These are phyloP conservation scores for Microctenopoma stevenorrisi DNA, from an alignment of 2,797 vertebrate species.

Conservation along the genomic window DNA sequence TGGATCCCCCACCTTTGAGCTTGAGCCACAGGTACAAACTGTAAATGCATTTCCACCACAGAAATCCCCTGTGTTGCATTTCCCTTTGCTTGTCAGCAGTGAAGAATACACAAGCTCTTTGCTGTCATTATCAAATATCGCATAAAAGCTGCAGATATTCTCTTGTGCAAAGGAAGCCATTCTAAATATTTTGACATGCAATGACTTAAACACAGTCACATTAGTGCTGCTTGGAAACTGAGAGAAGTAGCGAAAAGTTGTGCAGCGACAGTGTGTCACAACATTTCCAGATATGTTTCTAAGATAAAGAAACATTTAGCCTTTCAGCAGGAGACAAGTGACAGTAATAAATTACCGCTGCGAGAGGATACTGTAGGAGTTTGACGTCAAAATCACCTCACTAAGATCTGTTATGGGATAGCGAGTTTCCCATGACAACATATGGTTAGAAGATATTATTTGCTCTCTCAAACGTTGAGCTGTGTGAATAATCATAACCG, in stretches of 20 bases:
- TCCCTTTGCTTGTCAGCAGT: conserved; percentile 51
- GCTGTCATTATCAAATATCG: conserved; percentile 70
- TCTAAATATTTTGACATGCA: conserved; percentile 65
- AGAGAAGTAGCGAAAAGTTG: conserved; percentile 45
- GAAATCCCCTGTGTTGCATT: conserved; percentile 58
- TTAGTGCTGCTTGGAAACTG: conserved; percentile 59
- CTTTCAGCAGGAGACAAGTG: conserved; percentile 50
- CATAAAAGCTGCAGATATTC: conserved; percentile 72
- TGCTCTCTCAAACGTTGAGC: conserved; percentile 68
- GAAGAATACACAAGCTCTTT: conserved; percentile 66
- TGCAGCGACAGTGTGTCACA: conserved; percentile 57
- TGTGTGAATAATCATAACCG: conserved; percentile 67
- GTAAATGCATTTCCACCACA: conserved; percentile 59
- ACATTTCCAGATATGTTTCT: conserved; percentile 55
- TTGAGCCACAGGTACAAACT: conserved; percentile 74
- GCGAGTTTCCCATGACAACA: conserved; percentile 47
- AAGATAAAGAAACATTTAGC: conserved; percentile 48
- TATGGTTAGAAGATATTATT: conserved; percentile 59
- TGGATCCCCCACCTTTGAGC: conserved; percentile 74
- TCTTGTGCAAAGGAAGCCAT: conserved; percentile 58
- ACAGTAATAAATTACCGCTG: conserved; percentile 47
- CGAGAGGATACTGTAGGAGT: conserved; percentile 44
- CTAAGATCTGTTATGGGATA: conserved; percentile 62
- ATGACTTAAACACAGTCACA: conserved; percentile 59
- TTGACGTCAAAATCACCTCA: conserved; percentile 49